A percentile compares a stretch with the other conserved stretches of the same genome.
Conservation (phyloP, 92 coral and sea anemone genomes). For the Micromussa lordhowensis region DNA sequence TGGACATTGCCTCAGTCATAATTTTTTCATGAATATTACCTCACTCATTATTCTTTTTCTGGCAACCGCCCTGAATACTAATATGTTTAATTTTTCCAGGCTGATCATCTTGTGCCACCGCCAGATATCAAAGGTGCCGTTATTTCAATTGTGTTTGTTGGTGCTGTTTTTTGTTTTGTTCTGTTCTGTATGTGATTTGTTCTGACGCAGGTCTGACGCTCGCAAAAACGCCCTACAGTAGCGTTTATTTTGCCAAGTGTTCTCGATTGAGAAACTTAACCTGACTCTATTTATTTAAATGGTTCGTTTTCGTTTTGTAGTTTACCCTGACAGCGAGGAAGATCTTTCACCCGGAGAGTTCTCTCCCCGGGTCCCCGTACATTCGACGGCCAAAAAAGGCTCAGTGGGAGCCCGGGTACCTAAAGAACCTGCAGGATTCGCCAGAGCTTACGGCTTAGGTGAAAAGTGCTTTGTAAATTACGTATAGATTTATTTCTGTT, state of each 20-base stretch:
- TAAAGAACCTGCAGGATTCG: conserved; percentile 38
- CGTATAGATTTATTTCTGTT: not conserved
- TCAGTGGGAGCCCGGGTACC: conserved; percentile 23
- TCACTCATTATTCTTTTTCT: no score
- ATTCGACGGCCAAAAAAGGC: conserved; percentile 46
- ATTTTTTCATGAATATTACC: no score
- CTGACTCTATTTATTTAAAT: no score
- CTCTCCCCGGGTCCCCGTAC: conserved; percentile 60
- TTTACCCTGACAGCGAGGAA: conserved; percentile 49
- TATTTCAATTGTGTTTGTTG: not conserved
- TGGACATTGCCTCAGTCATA: no score
- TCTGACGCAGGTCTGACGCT: no score
- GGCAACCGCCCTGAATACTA: not conserved
- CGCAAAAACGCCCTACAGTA: not conserved
- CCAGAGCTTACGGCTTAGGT: conserved; percentile 58
- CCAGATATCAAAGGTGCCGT: conserved; percentile 25
- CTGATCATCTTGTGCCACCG: not conserved
- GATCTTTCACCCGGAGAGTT: conserved; percentile 81
- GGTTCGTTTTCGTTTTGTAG: not conserved
- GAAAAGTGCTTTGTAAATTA: conserved; percentile 7
- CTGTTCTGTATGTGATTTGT: no score
- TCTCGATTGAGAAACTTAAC: not conserved
- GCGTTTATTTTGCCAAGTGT: not conserved
- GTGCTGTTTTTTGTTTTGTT: no score
- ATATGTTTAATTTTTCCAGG: conserved; percentile 11